Base-by-base conservation (phyloP, 1,140 invertebrate genomes). In the Calephelis virginiensis region DNA sequence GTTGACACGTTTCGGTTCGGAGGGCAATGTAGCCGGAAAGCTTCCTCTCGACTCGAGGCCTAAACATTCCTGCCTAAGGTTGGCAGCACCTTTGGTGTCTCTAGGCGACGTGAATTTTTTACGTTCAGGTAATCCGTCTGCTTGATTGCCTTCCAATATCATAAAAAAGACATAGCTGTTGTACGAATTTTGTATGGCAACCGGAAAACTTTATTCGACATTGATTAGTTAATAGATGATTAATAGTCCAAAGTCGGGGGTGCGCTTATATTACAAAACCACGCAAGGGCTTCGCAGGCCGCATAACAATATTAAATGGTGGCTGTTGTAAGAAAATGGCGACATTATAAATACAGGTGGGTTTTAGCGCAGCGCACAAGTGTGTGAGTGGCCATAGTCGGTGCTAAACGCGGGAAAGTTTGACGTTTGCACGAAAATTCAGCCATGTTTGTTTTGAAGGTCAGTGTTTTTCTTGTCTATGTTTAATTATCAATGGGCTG, bases 341-440 rank as follows among this genome's bases (percentile, higher is more conserved):
- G 82, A 88, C 82, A 75, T 86, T 88, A 88, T 88, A 88, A 86
- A 88, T 88, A 88, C 81, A 84, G 77, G 83, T 80, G 73, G 69
- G 69, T 64, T 8, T 72, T 67, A 53, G 60, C 62, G 62, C 68
- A 72, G 53, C 53, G 53, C 53, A 59, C 53, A 59, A 59, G 53
- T 59, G 53, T 59, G 53, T 59, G 53, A 59, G 53, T 59, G 28
- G 53, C 53, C 53, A 59, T 59, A 77, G 69, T 73, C 74, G 59
- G 69, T 70, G 80, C 72, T 66, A 75, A 82, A 70, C 78, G 82
- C 82, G 85, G 83, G 82, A 87, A 85, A 86, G 59, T 83, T 86
- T 89, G 79, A 59, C 53, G 53, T 56, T 56, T 56, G 53, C 10
- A 56, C 53, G 53, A 56, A 56, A 56, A 56, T 56, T 37, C 28